Conservation (phyloP, 1,140 invertebrate species). For the Lerema accius region DNA sequence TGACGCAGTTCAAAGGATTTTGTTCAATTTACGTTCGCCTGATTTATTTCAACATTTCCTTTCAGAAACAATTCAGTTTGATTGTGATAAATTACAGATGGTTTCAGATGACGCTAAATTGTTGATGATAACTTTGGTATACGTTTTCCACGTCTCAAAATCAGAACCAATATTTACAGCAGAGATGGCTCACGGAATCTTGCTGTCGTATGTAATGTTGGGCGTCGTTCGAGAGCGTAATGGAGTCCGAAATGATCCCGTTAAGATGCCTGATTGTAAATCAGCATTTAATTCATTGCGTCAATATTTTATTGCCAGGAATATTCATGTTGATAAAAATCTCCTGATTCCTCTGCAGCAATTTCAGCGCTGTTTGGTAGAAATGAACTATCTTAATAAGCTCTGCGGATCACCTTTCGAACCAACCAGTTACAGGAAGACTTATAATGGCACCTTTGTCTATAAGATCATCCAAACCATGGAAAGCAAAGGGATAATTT, state of each 20-base stretch:
- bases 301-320: slow-evolving; percentile 30
- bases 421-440: slow-evolving; percentile 38
- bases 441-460: slow-evolving; percentile 49
- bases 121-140: slow-evolving; percentile 44
- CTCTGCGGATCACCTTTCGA: slow-evolving; percentile 46
- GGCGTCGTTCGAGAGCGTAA: slow-evolving; percentile 28
- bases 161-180: slow-evolving; percentile 28
- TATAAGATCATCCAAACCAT: slow-evolving; percentile 37
- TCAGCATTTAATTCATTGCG: slow-evolving; percentile 26
- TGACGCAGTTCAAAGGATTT: slow-evolving; percentile 48
- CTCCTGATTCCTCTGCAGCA: slow-evolving; percentile 40
- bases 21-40: slow-evolving; percentile 34
- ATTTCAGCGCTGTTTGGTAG: slow-evolving; percentile 46
- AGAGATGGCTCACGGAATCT: slow-evolving; percentile 35
- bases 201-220: slow-evolving; percentile 46
- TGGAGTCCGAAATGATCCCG: slow-evolving; percentile 5
- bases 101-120: slow-evolving; percentile 41
- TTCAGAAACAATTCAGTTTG: slow-evolving; percentile 35
- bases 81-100: slow-evolving; percentile 27
- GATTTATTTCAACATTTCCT: slow-evolving; percentile 47
- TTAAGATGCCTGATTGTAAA: slow-evolving; percentile 30
- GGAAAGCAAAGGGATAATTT: slow-evolving; percentile 1
- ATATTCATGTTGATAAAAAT: slow-evolving; percentile 24
- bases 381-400: slow-evolving; percentile 50
- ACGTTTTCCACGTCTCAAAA: slow-evolving; percentile 32